These are phyloP conservation scores for Epinotia nisella DNA, from an alignment of 2,888 invertebrate species.

Conservation along the genomic window DNA sequence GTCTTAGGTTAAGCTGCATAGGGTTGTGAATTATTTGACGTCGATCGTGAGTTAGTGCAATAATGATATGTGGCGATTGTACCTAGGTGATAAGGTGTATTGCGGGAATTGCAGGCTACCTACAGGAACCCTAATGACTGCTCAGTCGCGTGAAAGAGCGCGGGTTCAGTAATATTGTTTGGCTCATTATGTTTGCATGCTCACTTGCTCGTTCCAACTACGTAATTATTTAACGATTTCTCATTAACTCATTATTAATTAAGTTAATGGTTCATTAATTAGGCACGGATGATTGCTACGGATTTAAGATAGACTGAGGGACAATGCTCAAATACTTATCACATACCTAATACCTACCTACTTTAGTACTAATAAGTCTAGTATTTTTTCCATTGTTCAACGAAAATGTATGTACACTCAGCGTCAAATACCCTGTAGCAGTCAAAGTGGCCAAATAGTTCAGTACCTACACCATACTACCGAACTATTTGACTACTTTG, in stretches of 20 bases:
- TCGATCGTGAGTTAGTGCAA: neutral
- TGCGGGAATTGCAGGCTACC: constrained; percentile 42
- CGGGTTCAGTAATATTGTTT: constrained; percentile 38
- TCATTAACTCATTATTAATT: neutral
- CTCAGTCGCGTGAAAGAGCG: constrained; percentile 36
- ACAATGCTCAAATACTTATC: neutral
- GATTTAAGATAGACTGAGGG: no score
- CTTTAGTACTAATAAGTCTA: no score
- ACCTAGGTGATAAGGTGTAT: constrained; percentile 40
- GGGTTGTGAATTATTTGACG: constrained; percentile 10
- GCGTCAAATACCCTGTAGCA: no score
- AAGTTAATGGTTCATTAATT: no score
- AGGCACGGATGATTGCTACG: no score
- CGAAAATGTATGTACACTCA: no score
- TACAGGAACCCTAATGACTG: constrained; percentile 41
- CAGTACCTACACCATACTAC: no score
- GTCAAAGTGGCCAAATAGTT: no score
- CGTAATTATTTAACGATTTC: neutral
- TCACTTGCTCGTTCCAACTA: neutral
- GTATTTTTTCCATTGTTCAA: no score
- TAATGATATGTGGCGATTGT: constrained; percentile 33
- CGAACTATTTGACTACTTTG: no score
- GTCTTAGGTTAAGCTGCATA: neutral
- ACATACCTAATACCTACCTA: neutral
- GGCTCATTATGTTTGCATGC: constrained; percentile 33